These are phyloP conservation scores for Camelus bactrianus DNA, from an alignment of 2,113 vertebrate species.

Conservation along the genomic window DNA sequence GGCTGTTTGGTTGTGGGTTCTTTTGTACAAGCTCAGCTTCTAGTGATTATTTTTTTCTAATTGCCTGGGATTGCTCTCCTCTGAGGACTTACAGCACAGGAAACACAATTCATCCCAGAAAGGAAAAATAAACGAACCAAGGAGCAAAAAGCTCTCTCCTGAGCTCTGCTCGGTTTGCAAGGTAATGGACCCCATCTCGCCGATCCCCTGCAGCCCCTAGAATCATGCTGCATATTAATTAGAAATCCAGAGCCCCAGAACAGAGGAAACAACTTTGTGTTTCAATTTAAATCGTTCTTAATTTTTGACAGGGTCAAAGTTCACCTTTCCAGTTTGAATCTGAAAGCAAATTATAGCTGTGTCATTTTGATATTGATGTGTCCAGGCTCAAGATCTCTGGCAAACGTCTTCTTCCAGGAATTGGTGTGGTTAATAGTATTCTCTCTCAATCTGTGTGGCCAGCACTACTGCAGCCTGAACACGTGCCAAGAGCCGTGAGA, in stretches of 20 bases:
- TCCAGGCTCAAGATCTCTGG: constrained; percentile 59
- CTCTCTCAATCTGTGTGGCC: background rate
- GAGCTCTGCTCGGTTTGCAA: background rate
- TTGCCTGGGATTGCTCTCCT: background rate
- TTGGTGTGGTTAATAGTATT: constrained; percentile 17
- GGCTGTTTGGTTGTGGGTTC: background rate
- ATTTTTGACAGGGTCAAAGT: constrained; percentile 79
- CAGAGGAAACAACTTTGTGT: constrained; percentile 71
- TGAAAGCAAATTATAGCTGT: constrained; percentile 69
- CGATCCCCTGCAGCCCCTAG: background rate
- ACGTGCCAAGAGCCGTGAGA: background rate
- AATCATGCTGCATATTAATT: constrained; percentile 35
- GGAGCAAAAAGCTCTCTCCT: background rate
- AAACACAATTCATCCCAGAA: constrained; percentile 10
- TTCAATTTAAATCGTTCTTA: constrained; percentile 80
- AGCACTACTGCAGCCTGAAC: background rate
- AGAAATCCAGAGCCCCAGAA: constrained; percentile 66
- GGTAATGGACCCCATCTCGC: background rate
- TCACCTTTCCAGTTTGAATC: constrained; percentile 68
- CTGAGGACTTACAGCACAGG: background rate
- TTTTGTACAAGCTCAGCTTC: constrained; percentile 50
- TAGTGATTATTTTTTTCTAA: constrained; percentile 25
- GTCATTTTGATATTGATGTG: constrained; percentile 66
- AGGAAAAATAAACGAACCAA: background rate
- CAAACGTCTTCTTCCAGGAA: constrained; percentile 63